Base-by-base conservation (phyloP, 2,888 invertebrate genomes). In the Lomographa bimaculata region DNA sequence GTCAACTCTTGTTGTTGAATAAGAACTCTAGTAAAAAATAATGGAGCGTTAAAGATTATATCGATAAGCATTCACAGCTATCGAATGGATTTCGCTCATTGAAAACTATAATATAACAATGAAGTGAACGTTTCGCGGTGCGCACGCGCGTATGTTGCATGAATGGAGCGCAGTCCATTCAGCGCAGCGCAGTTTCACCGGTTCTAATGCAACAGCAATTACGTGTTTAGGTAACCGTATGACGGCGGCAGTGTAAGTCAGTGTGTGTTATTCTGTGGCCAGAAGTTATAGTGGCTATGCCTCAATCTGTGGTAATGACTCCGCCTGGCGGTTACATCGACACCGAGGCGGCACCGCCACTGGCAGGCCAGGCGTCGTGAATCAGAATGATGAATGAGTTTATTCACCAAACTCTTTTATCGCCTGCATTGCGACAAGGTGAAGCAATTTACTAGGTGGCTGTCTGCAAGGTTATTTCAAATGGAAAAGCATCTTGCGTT, bases 161-260 rank as follows among this genome's bases (percentile, higher is more conserved):
- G 83, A 84, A 84, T 83, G 83, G 71, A 65, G 58, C 65, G 60
- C 64, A 59, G 59, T 71, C 64, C 80, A 80, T 82, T 82, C 65
- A 79, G 54, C 56, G 58, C 50, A 49, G 55, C 54, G 38, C 43
- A 50, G 59, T 58, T 60, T 69, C 65, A 62, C 64, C 60, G 58
- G 63, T 64, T 64, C 64, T 68, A 73, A 65, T 71, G 76, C 76
- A 74, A 71, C 64, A 57, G 50, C 63, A 64, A 70, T 67, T 73
- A 70, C 60, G 59, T 50, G 53, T 60, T 66, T 62, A 67, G 66
- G 71, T 67, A 69, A 72, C 56, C 52, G 57, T 48, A 39, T 23
- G 49, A 43, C 32, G 38, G 6, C 21, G 54, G 18, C 42, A 36
- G 20, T 5, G 32, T 11, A n/a, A 9, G 21, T 26, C 21, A 17